Conservation (phyloP, 2,888 invertebrate genomes). For the Eutolmus rufibarbis region DNA sequence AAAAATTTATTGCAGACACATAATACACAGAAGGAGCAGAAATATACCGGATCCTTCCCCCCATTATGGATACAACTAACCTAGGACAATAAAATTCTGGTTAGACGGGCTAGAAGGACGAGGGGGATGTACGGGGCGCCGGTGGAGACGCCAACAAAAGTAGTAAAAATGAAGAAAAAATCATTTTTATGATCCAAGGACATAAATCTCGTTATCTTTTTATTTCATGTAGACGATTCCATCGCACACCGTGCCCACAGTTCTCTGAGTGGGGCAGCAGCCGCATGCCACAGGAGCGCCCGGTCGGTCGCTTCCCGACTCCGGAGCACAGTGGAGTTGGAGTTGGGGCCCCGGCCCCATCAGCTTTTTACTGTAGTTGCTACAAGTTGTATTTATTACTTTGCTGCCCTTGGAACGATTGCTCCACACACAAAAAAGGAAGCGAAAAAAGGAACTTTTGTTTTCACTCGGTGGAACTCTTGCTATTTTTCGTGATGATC, state of each 20-base stretch:
- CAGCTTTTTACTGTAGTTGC: conserved; percentile 25
- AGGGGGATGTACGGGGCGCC: background rate
- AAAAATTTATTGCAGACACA: conserved; percentile 49
- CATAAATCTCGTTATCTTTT: conserved; percentile 61
- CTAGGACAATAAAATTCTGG: conserved; percentile 53
- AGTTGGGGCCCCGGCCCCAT: background rate
- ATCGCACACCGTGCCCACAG: background rate
- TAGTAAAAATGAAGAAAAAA: conserved; percentile 54
- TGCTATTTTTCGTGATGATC: conserved; percentile 23
- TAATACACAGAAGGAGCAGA: conserved; percentile 32
- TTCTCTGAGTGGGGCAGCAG: background rate
- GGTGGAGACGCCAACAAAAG: conserved; percentile 53
- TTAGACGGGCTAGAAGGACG: conserved; percentile 42
- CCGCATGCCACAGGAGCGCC: background rate
- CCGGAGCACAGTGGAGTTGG: background rate
- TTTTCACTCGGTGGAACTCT: conserved; percentile 33
- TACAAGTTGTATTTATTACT: conserved; percentile 32
- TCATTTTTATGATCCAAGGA: conserved; percentile 62
- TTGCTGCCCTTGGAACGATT: conserved; percentile 31
- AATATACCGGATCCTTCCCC: conserved; percentile 25
- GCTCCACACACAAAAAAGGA: conserved; percentile 11
- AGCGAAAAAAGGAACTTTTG: conserved; percentile 21
- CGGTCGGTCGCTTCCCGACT: background rate
- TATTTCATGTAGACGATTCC: conserved; percentile 38
- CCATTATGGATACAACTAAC: conserved; percentile 50